Percentiles rank a stretch among this genome's conserved stretches.
phyloP scores from a whole-genome alignment of 23 tunicate species.

The Aplidium turbinatum region DNA sequence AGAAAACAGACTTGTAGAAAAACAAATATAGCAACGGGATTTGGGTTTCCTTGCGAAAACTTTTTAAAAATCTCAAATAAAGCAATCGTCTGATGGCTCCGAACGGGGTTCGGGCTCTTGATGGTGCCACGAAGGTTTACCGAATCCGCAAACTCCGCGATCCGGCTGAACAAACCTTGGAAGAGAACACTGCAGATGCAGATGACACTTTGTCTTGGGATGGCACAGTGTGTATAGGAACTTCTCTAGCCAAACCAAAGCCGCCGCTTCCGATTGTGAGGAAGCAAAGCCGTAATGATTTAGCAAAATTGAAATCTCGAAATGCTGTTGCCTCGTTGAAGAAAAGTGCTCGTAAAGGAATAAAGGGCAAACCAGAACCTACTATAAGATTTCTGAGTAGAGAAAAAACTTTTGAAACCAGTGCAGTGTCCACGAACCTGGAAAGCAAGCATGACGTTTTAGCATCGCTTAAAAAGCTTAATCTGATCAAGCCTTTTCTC shows the following conservation, averaged over 20 bases:
- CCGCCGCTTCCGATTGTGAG: no score
- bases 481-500: constrained; percentile 54
- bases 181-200: not conserved
- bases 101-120: not conserved
- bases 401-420: constrained; percentile 23
- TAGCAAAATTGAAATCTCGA: not conserved
- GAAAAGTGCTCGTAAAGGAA: not conserved
- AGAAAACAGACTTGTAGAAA: no score
- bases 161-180: not conserved
- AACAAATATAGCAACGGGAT: no score
- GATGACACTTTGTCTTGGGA: not conserved
- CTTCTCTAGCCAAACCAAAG: constrained; percentile 39
- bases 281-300: no score
- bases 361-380: no score
- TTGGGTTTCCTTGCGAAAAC: no score
- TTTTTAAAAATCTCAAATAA: no score
- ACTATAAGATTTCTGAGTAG: no score
- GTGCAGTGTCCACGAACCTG: constrained; percentile 11
- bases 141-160: constrained; percentile 22
- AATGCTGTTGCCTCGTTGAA: not conserved
- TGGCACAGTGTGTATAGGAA: constrained; percentile 15
- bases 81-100: no score
- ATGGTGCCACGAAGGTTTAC: constrained; percentile 14
- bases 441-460: constrained; percentile 24
- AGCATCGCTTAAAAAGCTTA: constrained; percentile 43